Conservation (phyloP, 2,797 vertebrate genomes). For the Lateolabrax maculatus region DNA sequence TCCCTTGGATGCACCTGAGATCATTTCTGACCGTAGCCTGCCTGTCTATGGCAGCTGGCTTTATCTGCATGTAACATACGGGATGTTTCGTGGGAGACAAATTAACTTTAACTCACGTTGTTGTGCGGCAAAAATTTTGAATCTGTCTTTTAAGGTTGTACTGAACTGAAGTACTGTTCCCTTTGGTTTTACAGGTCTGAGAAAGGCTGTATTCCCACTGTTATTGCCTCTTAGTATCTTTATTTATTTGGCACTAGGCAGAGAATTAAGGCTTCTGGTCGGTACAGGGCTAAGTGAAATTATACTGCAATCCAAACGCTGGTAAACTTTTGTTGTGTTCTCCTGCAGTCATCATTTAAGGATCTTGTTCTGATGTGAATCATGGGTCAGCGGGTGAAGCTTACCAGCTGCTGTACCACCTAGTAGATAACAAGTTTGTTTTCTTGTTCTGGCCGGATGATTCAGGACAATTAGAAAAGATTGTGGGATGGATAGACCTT, state of each 20-base stretch:
- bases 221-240: slow-evolving; percentile 36
- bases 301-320: slow-evolving; percentile 7
- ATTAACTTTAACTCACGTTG: slow-evolving; percentile 8
- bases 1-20: background rate
- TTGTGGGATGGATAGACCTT: background rate
- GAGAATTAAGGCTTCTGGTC: slow-evolving; percentile 7
- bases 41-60: background rate
- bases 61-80: background rate
- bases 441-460: background rate
- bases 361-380: slow-evolving; percentile 11
- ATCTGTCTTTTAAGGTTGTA: too few species aligned
- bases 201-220: background rate
- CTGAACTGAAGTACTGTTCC: background rate
- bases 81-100: background rate
- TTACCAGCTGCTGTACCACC: slow-evolving; percentile 4
- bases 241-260: slow-evolving; percentile 10
- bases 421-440: slow-evolving; percentile 2
- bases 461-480: background rate
- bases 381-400: background rate
- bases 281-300: background rate
- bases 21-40: background rate
- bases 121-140: too few species aligned
- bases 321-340: background rate
- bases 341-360: background rate
- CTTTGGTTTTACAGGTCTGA: slow-evolving; percentile 8